A percentile compares a stretch with the other conserved stretches of the same genome.
These are phyloP conservation scores for Micromys minutus DNA, from an alignment of 2,113 vertebrate species.

Conservation along the genomic window DNA sequence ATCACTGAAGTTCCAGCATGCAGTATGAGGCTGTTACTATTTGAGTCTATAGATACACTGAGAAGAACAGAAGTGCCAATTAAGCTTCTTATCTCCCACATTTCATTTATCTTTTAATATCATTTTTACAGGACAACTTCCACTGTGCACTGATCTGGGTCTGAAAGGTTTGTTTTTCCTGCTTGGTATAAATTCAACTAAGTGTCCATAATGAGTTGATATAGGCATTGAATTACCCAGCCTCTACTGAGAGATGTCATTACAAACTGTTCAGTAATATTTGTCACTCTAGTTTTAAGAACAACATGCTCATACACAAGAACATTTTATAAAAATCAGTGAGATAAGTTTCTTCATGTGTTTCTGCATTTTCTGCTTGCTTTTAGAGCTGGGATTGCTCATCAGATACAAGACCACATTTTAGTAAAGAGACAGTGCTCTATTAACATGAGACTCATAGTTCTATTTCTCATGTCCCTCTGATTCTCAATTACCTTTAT, in stretches of 20 bases:
- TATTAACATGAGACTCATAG: not conserved
- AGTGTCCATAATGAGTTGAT: not conserved
- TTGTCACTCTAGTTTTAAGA: not conserved
- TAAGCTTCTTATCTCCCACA: not conserved
- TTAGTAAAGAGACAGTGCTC: not conserved
- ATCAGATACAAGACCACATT: constrained; percentile 3
- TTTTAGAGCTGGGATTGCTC: not conserved
- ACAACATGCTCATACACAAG: not conserved
- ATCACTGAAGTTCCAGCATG: not conserved
- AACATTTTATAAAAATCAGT: not conserved
- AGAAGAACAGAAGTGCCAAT: not conserved
- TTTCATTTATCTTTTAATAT: constrained; percentile 17
- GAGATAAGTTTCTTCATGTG: not conserved
- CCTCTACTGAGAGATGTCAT: not conserved
- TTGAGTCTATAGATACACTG: not conserved
- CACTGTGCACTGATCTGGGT: not conserved
- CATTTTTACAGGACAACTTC: not conserved
- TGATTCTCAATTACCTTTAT: constrained; percentile 2
- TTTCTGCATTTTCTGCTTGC: not conserved
- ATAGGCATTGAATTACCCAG: not conserved
- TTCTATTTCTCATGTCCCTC: not conserved
- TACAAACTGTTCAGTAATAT: not conserved
- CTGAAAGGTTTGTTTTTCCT: constrained; percentile 26
- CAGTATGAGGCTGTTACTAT: not conserved
- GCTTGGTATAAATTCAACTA: constrained; percentile 6